phyloP scores from a whole-genome alignment of 2,113 vertebrate species.

The Opisthocomus hoazin region DNA sequence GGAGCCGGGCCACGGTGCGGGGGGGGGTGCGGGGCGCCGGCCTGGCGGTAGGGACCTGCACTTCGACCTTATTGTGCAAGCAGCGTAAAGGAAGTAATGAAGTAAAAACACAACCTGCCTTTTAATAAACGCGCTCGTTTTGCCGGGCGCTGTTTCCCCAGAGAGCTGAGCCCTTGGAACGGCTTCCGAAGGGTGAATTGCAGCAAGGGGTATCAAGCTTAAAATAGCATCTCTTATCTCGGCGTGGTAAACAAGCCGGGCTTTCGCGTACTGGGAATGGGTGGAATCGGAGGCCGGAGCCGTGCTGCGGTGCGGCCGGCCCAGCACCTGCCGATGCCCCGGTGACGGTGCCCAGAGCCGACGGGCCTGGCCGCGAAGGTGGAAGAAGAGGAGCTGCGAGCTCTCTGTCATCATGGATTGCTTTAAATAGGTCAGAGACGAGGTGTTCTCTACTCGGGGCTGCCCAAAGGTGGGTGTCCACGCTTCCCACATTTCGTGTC shows the following conservation, averaged over 20 bases:
- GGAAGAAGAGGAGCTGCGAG: not conserved
- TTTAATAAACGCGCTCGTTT: not conserved
- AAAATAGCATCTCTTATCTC: not conserved
- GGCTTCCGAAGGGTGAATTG: not conserved
- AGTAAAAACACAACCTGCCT: not conserved
- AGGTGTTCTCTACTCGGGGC: not conserved
- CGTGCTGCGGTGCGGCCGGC: not conserved
- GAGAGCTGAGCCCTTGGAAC: not conserved
- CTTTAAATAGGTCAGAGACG: not conserved
- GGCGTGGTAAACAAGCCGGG: not conserved
- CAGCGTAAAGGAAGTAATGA: conserved; percentile 13
- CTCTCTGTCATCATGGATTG: not conserved
- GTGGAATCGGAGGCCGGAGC: not conserved
- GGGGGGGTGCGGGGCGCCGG: too few species aligned
- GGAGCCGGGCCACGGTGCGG: too few species aligned
- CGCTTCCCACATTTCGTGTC: not conserved
- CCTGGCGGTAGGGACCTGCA: not conserved
- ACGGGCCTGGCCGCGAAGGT: not conserved
- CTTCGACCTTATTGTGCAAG: conserved; percentile 42
- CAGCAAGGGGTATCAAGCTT: not conserved
- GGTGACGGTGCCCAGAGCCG: not conserved
- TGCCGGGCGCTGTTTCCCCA: not conserved
- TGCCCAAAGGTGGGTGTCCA: not conserved
- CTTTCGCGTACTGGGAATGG: not conserved
- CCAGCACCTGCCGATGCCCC: not conserved